These are phyloP conservation scores for Vanessa tameamea DNA, from an alignment of 1,140 invertebrate genomes.

Conservation along the genomic window DNA sequence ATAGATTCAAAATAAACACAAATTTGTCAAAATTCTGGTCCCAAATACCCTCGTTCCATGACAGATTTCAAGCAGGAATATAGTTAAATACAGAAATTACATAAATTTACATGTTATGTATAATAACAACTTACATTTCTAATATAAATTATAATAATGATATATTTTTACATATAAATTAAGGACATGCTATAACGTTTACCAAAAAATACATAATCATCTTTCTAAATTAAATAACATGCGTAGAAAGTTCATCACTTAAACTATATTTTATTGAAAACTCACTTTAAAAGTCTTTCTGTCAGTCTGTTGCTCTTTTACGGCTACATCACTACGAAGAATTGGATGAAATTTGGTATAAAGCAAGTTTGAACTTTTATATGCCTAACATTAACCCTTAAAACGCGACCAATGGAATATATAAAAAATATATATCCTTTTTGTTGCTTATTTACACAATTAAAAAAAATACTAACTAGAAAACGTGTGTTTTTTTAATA, in stretches of 20 bases:
- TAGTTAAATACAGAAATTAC: constrained; percentile 1
- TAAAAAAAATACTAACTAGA: no score
- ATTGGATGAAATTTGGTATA: no score
- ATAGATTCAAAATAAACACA: not conserved
- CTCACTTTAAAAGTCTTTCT: not conserved
- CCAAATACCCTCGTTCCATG: constrained; percentile 1
- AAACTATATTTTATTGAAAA: not conserved
- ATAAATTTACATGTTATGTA: not conserved
- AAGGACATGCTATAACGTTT: not conserved
- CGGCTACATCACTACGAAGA: rapidly evolving
- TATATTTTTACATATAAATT: not conserved
- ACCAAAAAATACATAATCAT: not conserved
- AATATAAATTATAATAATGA: constrained; percentile 6
- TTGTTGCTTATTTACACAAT: no score
- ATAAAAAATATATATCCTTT: no score
- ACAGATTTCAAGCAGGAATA: not conserved
- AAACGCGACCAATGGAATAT: no score
- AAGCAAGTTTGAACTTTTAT: no score
- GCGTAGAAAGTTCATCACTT: not conserved
- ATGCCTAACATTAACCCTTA: no score
- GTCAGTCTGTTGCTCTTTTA: no score
- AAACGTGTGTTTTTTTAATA: no score
- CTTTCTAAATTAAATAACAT: not conserved
- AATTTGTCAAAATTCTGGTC: not conserved
- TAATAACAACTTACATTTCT: not conserved